phyloP scores from a whole-genome alignment of 2,888 invertebrate species.

The Tipula helvola region DNA sequence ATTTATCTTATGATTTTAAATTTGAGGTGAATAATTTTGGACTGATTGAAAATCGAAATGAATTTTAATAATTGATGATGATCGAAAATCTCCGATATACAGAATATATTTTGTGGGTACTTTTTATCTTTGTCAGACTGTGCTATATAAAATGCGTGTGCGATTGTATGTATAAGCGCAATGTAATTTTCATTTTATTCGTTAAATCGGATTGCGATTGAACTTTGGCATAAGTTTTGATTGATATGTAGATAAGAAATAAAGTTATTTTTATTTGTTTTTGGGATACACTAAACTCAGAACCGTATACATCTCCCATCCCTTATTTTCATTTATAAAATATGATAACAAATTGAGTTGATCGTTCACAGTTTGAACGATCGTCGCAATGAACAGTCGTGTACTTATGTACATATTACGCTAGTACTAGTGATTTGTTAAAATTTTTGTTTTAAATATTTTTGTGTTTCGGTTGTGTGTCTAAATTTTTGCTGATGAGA shows the following conservation, averaged over 20 bases:
- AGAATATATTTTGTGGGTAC: background rate
- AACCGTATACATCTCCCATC: background rate
- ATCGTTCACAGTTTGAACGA: background rate
- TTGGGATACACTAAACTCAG: background rate
- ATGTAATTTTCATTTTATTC: background rate
- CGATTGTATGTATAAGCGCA: background rate
- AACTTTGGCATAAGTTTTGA: background rate
- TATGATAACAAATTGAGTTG: background rate
- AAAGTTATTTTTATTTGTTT: background rate
- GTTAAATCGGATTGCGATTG: background rate
- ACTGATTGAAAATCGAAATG: too few species aligned
- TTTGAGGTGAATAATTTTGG: too few species aligned
- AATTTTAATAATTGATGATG: too few species aligned
- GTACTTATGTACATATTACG: background rate
- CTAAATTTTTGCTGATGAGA: constrained; percentile 38
- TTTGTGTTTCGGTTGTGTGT: background rate
- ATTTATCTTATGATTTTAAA: too few species aligned
- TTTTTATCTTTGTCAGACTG: background rate
- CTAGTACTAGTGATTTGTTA: background rate
- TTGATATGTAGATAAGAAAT: background rate
- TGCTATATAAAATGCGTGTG: background rate
- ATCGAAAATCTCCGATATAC: background rate
- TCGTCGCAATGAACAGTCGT: background rate
- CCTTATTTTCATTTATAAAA: background rate
- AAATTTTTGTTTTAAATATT: background rate